Evolutionary conservation across 2,888 invertebrate species (phyloP), one percentile per base, ranked within the genome.

Genomic region (Caenorhabditis afra): DNA sequence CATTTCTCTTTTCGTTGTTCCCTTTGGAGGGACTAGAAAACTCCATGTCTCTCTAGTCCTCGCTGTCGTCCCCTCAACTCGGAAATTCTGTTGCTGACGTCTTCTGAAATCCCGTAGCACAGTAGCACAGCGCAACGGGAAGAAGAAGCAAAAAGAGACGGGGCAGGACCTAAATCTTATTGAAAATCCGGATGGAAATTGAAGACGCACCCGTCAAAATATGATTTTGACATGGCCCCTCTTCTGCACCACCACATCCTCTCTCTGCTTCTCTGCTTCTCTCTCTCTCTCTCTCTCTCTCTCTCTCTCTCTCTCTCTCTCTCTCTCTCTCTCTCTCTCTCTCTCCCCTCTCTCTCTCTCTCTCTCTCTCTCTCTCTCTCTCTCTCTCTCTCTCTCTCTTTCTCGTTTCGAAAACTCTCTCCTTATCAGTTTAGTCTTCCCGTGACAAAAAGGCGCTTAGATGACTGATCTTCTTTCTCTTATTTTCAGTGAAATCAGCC

Each of bases 81-180:
- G 7, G 29, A 29, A 29, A 29, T 29, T 29, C 29, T 29, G 29
- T 29, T 29, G 7, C 29, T 29, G 29, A 29, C 29, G 29, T 29
- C 29, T 29, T 29, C 29, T 29, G 4, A 7, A 29, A 29, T 29
- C 29, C 29, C 29, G 29, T 5, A 29, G n/a, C n/a, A 29, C 7
- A 29, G 29, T 29, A 29, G 29, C 7, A 29, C n/a, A n/a, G n/a
- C n/a, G 7, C 29, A 29, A 29, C 29, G 3, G 23, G 41, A 47
- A 37, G 49, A 55, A 41, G 37, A 29, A 23, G n/a, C 52, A 18
- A 47, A 62, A 62, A 35, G 16, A 41, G 7, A 4, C 5, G n/a
- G 20, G 37, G 57, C 47, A 29, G 35, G 61, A 61, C 68, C 70
- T 53, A 71, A 71, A 64, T 71, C 71, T 62, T 49, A 62, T 71